Base-by-base conservation (phyloP, 1,140 invertebrate genomes). In the Sinonovacula constricta region DNA sequence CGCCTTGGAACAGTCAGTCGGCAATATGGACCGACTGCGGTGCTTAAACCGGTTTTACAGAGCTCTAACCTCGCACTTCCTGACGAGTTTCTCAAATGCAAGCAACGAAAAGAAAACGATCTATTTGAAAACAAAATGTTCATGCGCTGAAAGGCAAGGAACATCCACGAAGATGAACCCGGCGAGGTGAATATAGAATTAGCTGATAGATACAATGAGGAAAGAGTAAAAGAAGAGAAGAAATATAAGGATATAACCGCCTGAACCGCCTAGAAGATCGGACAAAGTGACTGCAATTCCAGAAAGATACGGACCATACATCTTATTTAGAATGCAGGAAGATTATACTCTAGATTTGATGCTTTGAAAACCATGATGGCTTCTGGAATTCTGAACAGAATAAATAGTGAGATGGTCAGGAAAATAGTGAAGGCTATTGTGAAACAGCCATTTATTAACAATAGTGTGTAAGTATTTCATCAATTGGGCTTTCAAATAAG, bases 361-460 rank as follows among this genome's bases (percentile, higher is more conserved):
- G 60, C 60, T 34, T 31, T 63, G 2, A n/a, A 36, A 34, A 3
- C n/a, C 4, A 18, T 63, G n/a, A 63, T 36, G 31, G 12, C 31
- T 63, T 63, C 60, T 2, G 60, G 60, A 7, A 26, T 63, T 7
- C n/a, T 63, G 2, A 22, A 63, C 15, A n/a, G 24, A 1, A 36
- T 63, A 3, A 34, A 63, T 12, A 24, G 4, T 5, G 60, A 63
- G 4, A 63, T 63, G 12, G 31, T 34, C 2, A 63, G 31, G 22
- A 63, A 63, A 7, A n/a, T 63, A 30, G 39, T 63, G 2, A 18
- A 63, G 26, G 60, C 31, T 7, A 63, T 63, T 5, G 14, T 63
- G 5, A 63, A 63, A n/a, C 39, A 63, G n/a, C 12, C 22, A 12
- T 30, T 12, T 5, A 34, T 12, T 63, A 18, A 57, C 12, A 57